phyloP scores from a whole-genome alignment of 2,888 invertebrate genomes.

The Dermolepida albohirtum region DNA sequence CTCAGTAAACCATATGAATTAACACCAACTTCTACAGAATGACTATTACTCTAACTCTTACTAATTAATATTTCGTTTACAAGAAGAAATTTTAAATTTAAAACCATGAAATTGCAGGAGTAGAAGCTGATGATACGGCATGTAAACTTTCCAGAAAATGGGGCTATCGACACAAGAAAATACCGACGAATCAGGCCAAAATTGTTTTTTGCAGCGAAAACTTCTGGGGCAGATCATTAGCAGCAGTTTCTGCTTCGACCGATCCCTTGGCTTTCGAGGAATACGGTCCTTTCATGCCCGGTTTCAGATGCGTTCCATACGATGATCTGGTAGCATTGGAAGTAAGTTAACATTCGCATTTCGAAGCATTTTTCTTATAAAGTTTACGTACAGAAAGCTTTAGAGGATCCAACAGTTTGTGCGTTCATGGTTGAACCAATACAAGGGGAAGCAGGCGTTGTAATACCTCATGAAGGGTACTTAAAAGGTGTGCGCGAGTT shows the following conservation, averaged over 20 bases:
- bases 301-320: slow-evolving; percentile 79
- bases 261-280: slow-evolving; percentile 77
- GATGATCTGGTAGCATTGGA: slow-evolving; percentile 79
- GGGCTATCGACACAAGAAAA: slow-evolving; percentile 82
- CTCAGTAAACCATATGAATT: too few relatives aligned
- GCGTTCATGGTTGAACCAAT: slow-evolving; percentile 91
- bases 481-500: slow-evolving; percentile 76
- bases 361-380: background rate
- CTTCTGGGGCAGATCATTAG: slow-evolving; percentile 87
- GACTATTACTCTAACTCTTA: too few relatives aligned
- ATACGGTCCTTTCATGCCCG: slow-evolving; percentile 86
- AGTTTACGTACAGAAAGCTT: slow-evolving; percentile 65
- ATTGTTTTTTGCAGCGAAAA: slow-evolving; percentile 82
- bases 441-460: slow-evolving; percentile 88
- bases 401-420: slow-evolving; percentile 76
- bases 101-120: slow-evolving; percentile 65
- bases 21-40: too few relatives aligned
- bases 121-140: slow-evolving; percentile 85
- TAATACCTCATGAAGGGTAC: slow-evolving; percentile 80
- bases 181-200: slow-evolving; percentile 76
- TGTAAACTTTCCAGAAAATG: slow-evolving; percentile 84
- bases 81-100: too few relatives aligned
- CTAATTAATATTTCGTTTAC: too few relatives aligned
- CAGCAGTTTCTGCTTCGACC: slow-evolving; percentile 83
- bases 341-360: slow-evolving; percentile 58